Evolutionary conservation across 2,113 vertebrate genomes (phyloP).

Genomic region (Anser cygnoides): DNA sequence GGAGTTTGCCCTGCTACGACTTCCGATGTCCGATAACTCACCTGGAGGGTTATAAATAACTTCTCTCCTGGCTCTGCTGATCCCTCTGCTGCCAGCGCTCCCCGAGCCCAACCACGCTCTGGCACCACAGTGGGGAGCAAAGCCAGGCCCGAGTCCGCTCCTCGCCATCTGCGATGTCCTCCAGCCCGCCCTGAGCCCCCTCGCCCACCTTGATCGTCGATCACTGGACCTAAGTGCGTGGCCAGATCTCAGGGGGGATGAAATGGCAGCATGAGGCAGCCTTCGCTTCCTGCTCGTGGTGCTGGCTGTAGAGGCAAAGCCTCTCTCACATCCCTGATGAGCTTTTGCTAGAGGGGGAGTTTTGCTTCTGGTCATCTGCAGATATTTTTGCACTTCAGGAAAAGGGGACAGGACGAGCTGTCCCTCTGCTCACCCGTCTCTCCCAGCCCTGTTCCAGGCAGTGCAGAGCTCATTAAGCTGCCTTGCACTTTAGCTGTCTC

Average conservation of each 20-base stretch:
- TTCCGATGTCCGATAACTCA: accelerated
- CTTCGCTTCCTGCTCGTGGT: neutral
- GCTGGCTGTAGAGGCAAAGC: neutral
- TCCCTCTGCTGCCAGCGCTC: accelerated
- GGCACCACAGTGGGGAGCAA: accelerated
- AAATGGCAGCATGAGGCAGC: neutral
- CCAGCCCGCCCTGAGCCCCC: neutral
- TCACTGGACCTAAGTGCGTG: neutral
- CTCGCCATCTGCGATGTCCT: neutral
- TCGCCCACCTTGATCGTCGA: neutral
- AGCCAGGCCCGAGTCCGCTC: neutral
- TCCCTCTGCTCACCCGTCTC: neutral
- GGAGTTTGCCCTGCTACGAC: neutral
- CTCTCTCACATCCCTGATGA: neutral
- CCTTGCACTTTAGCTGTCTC: neutral
- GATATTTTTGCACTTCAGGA: neutral
- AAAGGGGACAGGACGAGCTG: neutral
- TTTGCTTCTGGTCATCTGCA: neutral
- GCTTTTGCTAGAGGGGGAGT: neutral
- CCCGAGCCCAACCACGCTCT: neutral
- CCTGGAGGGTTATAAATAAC: accelerated
- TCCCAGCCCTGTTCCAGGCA: neutral
- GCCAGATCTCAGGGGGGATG: neutral
- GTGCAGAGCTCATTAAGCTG: neutral
- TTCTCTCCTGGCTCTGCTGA: neutral